Conservation (phyloP, 2,113 vertebrate genomes). For the Periophthalmus modestus region DNA sequence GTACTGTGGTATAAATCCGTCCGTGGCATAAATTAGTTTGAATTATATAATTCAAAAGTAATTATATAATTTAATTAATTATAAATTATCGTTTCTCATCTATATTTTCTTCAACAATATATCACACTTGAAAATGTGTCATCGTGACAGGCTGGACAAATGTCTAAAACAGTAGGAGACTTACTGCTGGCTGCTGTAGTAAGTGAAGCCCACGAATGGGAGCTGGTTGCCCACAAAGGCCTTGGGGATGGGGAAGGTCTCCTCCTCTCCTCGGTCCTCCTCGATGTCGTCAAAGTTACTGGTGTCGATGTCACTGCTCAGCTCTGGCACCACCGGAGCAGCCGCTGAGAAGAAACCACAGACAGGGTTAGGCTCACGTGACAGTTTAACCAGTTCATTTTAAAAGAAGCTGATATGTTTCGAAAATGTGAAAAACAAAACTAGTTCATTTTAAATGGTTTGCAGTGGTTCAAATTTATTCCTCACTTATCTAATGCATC, state of each 20-base stretch:
- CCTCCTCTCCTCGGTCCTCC: slow-evolving; percentile 96
- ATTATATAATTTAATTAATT: too few relatives aligned
- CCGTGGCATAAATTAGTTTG: too few relatives aligned
- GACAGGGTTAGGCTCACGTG: background rate
- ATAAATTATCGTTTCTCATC: too few relatives aligned
- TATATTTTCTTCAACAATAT: too few relatives aligned
- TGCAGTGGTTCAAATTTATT: too few relatives aligned
- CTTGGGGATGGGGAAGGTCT: slow-evolving; percentile 98
- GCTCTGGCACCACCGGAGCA: slow-evolving; percentile 95
- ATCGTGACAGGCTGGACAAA: background rate
- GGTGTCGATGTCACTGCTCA: slow-evolving; percentile 97
- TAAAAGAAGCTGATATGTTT: too few relatives aligned
- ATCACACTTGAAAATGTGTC: too few relatives aligned
- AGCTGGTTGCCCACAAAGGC: slow-evolving; percentile 98
- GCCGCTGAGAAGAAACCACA: slow-evolving; percentile 79
- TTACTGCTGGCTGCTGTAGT: slow-evolving; percentile 93
- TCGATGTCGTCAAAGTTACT: slow-evolving; percentile 99
- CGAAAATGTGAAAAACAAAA: too few relatives aligned
- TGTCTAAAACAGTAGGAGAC: slow-evolving; percentile 45
- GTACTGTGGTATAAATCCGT: too few relatives aligned
- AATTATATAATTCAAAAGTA: too few relatives aligned
- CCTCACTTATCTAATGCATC: too few relatives aligned
- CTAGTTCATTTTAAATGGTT: too few relatives aligned
- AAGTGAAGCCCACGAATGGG: slow-evolving; percentile 98
- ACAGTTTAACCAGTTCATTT: background rate